phyloP scores from a whole-genome alignment of 2,113 vertebrate genomes.

The Anseranas semipalmata region DNA sequence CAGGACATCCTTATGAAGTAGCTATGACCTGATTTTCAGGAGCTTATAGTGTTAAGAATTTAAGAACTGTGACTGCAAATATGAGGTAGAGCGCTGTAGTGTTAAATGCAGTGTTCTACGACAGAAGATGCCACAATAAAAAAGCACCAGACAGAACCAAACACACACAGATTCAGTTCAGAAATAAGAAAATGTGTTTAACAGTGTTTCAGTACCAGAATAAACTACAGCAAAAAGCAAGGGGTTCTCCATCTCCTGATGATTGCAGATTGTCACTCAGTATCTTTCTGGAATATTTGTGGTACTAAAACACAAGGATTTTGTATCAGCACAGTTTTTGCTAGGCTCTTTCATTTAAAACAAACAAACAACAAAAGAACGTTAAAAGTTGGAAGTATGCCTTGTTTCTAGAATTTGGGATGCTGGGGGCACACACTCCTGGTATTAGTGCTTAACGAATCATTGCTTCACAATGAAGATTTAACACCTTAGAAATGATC shows the following conservation, averaged over 20 bases:
- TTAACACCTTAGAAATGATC: neutral
- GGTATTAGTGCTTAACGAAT: too few species aligned
- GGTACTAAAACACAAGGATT: neutral
- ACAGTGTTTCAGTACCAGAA: neutral
- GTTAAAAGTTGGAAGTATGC: too few species aligned
- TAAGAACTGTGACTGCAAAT: neutral
- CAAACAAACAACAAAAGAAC: too few species aligned
- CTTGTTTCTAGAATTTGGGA: too few species aligned
- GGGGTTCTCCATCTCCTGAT: neutral
- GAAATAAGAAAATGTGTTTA: neutral
- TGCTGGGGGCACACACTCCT: accelerated
- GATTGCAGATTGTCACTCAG: accelerated
- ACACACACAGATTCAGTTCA: neutral
- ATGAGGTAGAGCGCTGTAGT: neutral
- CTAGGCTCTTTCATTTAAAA: too few species aligned
- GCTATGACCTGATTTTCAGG: neutral
- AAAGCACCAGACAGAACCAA: neutral
- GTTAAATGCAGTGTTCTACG: neutral
- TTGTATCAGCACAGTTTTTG: neutral
- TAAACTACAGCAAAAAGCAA: neutral
- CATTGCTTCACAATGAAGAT: accelerated
- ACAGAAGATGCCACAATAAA: neutral
- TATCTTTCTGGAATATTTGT: accelerated
- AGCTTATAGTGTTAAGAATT: neutral
- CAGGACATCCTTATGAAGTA: neutral